Conservation (phyloP, 2,888 invertebrate genomes). For the Brassicogethes aeneus region DNA sequence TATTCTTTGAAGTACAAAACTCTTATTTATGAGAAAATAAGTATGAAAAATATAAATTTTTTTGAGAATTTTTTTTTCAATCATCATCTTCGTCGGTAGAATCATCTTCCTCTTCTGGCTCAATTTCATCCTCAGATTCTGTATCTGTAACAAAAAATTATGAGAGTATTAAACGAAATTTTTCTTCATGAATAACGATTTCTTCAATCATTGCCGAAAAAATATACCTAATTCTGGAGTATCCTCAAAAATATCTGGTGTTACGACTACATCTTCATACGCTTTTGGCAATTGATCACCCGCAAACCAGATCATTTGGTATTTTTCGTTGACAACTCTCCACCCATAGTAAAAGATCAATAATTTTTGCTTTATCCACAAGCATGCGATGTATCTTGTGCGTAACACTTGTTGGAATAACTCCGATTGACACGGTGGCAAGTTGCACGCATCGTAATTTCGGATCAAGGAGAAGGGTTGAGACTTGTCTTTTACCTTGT, state of each 20-base stretch:
- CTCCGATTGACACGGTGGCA: conserved; percentile 19
- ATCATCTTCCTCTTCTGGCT: conserved; percentile 3
- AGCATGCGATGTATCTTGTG: conserved; percentile 5
- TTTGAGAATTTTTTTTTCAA: neutral
- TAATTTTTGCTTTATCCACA: conserved; percentile 12
- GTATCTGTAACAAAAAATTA: conserved; percentile 9
- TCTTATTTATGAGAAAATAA: conserved; percentile 1
- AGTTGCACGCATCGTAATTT: conserved; percentile 23
- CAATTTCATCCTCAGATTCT: conserved; percentile 6
- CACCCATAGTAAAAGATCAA: conserved; percentile 11
- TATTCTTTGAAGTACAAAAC: too few relatives aligned
- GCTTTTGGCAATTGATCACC: conserved; percentile 21
- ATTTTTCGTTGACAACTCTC: conserved; percentile 10
- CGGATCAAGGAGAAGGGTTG: conserved; percentile 21
- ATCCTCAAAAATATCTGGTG: conserved; percentile 20
- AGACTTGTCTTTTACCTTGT: conserved; percentile 22
- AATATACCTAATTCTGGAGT: conserved; percentile 13
- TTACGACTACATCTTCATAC: conserved; percentile 23
- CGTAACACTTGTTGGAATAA: conserved; percentile 9
- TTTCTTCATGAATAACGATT: too few relatives aligned
- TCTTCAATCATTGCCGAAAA: conserved; percentile 4
- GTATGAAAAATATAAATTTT: conserved; percentile 1
- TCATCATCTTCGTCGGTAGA: conserved; percentile 4
- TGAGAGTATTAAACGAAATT: conserved; percentile 3
- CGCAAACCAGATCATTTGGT: conserved; percentile 17